Base-by-base conservation (phyloP, 2,888 invertebrate species). In the Agrochola circellaris region DNA sequence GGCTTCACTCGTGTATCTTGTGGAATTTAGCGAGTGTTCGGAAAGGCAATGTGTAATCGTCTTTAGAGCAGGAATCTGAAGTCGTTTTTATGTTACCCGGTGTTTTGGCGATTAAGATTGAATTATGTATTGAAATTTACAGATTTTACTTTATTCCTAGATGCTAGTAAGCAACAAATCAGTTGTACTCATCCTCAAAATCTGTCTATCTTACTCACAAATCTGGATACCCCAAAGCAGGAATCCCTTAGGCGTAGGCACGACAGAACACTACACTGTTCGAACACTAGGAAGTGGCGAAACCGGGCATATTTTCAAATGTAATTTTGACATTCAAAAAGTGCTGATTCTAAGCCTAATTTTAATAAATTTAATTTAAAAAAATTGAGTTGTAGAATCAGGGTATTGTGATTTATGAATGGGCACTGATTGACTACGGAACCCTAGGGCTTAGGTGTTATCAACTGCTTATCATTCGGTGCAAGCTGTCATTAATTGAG, bases 401-500 rank as follows among this genome's bases (percentile, higher is more conserved):
- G 34, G 26, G 17, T 51, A 54, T 67, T 56, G 38, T 48, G 6
- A 26, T 11, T 15, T n/a, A 23, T 79, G 42, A 66, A 79, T 11
- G 51, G 56, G 1, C 13, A 38, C 26, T 80, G 69, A 80, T 81
- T 75, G 60, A 0, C 48, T 45, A 54, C 71, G 26, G n/a, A 58
- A 48, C 72, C 61, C 67, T 73, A 68, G 62, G 81, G 56, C 61
- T 62, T 73, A 68, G 62, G 81, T 56, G 34, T 54, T 71, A 66
- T 70, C 68, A 65, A 65, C 45, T 65, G 79, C 51, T 79, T 62
- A 73, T 79, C 69, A 75, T 75, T 79, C 69, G 20, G 58, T 67
- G 83, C 79, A 73, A 82, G 79, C 78, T 75, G 79, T 54, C 73
- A 75, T 71, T 79, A 83, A 83, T 83, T 73, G 70, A 48, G 62